Base-by-base conservation (phyloP, 1,140 invertebrate genomes). In the Helicoverpa armigera region DNA sequence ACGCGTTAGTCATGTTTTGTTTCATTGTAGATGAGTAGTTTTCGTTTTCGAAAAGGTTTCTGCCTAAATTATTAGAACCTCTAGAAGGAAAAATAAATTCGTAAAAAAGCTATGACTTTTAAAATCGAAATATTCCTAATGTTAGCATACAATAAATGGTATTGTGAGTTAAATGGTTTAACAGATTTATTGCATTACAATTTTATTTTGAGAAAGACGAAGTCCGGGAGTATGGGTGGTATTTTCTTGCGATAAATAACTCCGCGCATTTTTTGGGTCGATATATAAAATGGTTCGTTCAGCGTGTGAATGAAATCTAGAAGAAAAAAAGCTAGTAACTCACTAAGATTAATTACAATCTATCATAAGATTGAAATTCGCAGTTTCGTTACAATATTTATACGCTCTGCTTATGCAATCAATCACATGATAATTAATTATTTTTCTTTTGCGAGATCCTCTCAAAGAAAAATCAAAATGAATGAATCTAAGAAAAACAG, bases 1-100 rank as follows among this genome's bases (percentile, higher is more conserved):
- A 75, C 54, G 18, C 16, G 58, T 58, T 18, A 61, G 56, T 63
- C 58, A 75, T 60, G 58, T 43, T 61, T 29, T 60, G 58, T 75
- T 63, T 13, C 16, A 50, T 23, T 51, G 31, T 51, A 75, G 73
- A 75, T 1, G 9, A 54, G 43, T 67, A 50, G 35, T 50, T 18
- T 69, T 69, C 7, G 0, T 69, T 0, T 10, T 53, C n/a, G 50
- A 14, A 3, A 10, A 54, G 13, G 2, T 54, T 73, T 73, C 13
- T 58, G 70, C 70, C 70, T 73, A 58, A 12, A 4, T 0, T 0
- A 2, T 11, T 43, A 31, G 13, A 54, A 31, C 4, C 23, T 72
- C 69, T 31, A 2, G 31, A 51, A 72, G 23, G 69, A 50, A 13
- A n/a, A 7, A 43, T n/a, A n/a, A n/a, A n/a, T n/a, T n/a, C n/a